These are phyloP conservation scores for Blastobasis adustella DNA, from an alignment of 2,888 invertebrate genomes.

Conservation along the genomic window DNA sequence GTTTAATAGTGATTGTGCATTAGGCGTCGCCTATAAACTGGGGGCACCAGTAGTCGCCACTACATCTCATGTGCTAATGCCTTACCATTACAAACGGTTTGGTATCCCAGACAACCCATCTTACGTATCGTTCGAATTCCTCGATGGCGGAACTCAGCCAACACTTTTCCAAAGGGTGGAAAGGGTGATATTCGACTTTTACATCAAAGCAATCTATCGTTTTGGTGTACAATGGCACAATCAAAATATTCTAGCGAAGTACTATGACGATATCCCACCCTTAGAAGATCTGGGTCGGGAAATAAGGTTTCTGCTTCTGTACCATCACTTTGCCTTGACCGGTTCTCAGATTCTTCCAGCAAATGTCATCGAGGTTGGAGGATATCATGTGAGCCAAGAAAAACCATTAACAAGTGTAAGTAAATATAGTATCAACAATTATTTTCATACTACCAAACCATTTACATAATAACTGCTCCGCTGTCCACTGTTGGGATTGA, in stretches of 20 bases:
- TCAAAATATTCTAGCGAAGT: constrained; percentile 45
- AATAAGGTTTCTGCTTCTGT: constrained; percentile 73
- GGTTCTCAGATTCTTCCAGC: constrained; percentile 72
- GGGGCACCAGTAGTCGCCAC: constrained; percentile 76
- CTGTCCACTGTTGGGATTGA: no score
- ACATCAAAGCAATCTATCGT: constrained; percentile 35
- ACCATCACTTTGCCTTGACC: constrained; percentile 76
- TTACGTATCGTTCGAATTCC: constrained; percentile 69
- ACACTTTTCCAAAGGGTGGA: constrained; percentile 49
- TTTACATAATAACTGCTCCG: no score
- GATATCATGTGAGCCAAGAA: constrained; percentile 66
- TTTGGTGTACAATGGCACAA: constrained; percentile 36
- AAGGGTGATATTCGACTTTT: constrained; percentile 39
- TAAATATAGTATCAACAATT: constrained; percentile 30
- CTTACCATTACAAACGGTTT: constrained; percentile 74
- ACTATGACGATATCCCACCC: constrained; percentile 68
- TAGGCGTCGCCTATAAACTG: constrained; percentile 78
- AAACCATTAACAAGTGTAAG: constrained; percentile 64
- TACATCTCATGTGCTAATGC: constrained; percentile 75
- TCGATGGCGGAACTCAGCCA: constrained; percentile 59
- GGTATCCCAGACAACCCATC: constrained; percentile 76
- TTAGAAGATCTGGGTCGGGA: constrained; percentile 70
- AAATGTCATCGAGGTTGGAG: constrained; percentile 78
- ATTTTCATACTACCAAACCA: no score
- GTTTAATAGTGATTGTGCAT: constrained; percentile 82